These are phyloP conservation scores for Meloidogyne chitwoodi DNA, from an alignment of 1,140 invertebrate genomes.

Conservation along the genomic window DNA sequence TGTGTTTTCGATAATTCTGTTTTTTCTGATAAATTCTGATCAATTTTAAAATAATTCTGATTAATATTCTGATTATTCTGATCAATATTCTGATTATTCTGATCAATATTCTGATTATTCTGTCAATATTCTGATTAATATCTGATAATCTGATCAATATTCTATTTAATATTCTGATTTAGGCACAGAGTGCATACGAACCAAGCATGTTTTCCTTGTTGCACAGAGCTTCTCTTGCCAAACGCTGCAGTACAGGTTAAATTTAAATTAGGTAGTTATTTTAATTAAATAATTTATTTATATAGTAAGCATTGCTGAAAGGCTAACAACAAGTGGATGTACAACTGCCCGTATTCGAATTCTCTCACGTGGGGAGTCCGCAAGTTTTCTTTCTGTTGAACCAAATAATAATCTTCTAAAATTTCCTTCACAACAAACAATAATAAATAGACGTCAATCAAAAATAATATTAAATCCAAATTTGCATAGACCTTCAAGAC, in stretches of 20 bases:
- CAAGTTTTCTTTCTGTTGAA: conserved; percentile 7
- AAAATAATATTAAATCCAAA: not conserved
- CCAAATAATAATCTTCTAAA: not conserved
- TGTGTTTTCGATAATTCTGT: too few species aligned
- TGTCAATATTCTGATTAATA: too few species aligned
- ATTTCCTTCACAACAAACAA: not conserved
- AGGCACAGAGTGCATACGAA: not conserved
- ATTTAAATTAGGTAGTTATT: not conserved
- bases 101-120: too few species aligned
- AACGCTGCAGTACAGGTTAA: conserved; percentile 15
- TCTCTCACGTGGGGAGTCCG: conserved; percentile 11
- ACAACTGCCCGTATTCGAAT: not conserved
- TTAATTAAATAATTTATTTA: too few species aligned
- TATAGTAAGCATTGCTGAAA: not conserved
- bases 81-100: too few species aligned
- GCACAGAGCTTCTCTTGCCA: conserved; percentile 1
- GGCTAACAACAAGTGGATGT: not conserved
- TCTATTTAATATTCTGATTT: too few species aligned
- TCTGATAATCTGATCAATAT: too few species aligned
- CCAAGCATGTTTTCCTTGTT: conserved; percentile 14
- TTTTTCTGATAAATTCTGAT: too few species aligned
- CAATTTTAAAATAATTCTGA: too few species aligned
- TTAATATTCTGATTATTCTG: too few species aligned
- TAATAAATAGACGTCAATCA: not conserved
- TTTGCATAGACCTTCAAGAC: not conserved